These are phyloP conservation scores for Sphinx pinastri DNA, from an alignment of 2,888 invertebrate species.

Conservation along the genomic window DNA sequence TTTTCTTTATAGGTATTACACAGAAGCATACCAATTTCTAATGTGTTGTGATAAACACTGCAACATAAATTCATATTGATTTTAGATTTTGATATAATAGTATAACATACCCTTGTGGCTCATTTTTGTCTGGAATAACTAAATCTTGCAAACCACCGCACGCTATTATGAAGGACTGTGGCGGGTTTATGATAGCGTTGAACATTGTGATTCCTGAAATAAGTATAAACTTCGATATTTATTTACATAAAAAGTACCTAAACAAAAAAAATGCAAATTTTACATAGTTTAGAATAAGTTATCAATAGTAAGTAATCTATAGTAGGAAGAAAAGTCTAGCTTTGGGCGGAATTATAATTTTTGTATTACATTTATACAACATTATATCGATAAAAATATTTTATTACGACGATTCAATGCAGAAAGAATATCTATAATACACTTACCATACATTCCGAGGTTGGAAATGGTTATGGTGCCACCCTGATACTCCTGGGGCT, in stretches of 20 bases:
- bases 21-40: too few relatives aligned
- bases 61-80: too few relatives aligned
- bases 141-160: conserved; percentile 92
- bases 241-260: too few relatives aligned
- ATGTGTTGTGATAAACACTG: too few relatives aligned
- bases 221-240: not conserved
- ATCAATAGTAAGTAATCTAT: too few relatives aligned
- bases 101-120: conserved; percentile 87
- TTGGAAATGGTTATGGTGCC: conserved; percentile 98
- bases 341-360: too few relatives aligned
- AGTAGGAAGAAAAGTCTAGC: too few relatives aligned
- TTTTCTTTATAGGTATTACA: too few relatives aligned
- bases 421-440: not conserved
- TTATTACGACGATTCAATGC: not conserved
- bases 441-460: conserved; percentile 94
- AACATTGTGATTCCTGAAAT: conserved; percentile 90
- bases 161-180: conserved; percentile 97
- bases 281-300: too few relatives aligned
- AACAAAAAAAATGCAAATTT: too few relatives aligned
- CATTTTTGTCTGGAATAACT: conserved; percentile 89
- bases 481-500: conserved; percentile 98
- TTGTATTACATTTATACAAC: too few relatives aligned
- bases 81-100: conserved; percentile 24
- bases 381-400: too few relatives aligned
- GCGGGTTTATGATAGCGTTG: conserved; percentile 97